phyloP scores from a whole-genome alignment of 1,140 invertebrate species.

The Drosophila cardini region DNA sequence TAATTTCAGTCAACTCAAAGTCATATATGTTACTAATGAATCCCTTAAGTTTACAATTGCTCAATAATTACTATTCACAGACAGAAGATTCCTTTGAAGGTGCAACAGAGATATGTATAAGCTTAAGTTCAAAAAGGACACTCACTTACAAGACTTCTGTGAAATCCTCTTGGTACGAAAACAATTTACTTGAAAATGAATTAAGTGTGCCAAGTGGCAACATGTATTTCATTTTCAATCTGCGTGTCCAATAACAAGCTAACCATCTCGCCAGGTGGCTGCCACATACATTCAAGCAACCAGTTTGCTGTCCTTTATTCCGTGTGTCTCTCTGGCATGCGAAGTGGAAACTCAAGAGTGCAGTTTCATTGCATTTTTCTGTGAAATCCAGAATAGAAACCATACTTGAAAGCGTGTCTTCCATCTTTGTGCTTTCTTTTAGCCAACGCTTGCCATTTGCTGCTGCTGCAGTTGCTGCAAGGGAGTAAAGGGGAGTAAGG shows the following conservation, averaged over 20 bases:
- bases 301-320: slow-evolving; percentile 19
- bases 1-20: not conserved
- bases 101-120: slow-evolving; percentile 1
- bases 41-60: not conserved
- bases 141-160: not conserved
- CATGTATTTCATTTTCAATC: slow-evolving; percentile 68
- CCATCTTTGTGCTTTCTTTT: slow-evolving; percentile 39
- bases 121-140: slow-evolving; percentile 4
- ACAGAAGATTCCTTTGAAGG: not conserved
- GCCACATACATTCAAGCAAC: slow-evolving; percentile 1
- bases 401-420: slow-evolving; percentile 54
- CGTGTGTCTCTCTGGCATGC: slow-evolving; percentile 40
- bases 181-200: slow-evolving; percentile 73
- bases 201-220: slow-evolving; percentile 56
- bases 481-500: slow-evolving; percentile 8
- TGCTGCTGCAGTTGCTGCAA: slow-evolving; percentile 32
- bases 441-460: slow-evolving; percentile 56
- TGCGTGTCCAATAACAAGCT: slow-evolving; percentile 58
- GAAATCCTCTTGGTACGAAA: slow-evolving; percentile 47
- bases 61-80: slow-evolving; percentile 1
- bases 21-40: slow-evolving; percentile 29
- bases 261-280: slow-evolving; percentile 50
- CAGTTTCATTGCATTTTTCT: slow-evolving; percentile 75
- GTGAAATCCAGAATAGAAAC: slow-evolving; percentile 54
- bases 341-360: slow-evolving; percentile 77